phyloP scores from a whole-genome alignment of 2,797 vertebrate species.

The Alcedo atthis region DNA sequence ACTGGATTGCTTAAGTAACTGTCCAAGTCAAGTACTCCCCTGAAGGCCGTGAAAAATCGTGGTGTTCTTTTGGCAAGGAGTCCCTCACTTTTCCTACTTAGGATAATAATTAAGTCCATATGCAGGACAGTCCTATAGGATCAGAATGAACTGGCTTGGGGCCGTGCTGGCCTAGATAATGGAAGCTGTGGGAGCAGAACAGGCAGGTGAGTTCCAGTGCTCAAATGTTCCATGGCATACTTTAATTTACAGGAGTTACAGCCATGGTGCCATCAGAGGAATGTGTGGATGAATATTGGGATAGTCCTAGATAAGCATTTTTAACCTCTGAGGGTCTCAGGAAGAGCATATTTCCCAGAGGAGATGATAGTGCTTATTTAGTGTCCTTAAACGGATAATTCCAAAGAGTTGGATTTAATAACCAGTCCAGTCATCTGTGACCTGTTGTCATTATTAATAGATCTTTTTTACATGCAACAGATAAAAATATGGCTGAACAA shows the following conservation, averaged over 20 bases:
- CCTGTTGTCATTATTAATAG: background rate
- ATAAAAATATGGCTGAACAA: background rate
- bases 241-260: background rate
- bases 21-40: background rate
- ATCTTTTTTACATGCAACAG: background rate
- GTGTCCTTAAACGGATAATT: background rate
- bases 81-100: background rate
- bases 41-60: background rate
- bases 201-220: background rate
- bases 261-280: background rate
- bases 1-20: background rate
- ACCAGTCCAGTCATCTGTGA: background rate
- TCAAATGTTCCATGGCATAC: rapidly evolving
- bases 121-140: background rate
- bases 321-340: background rate
- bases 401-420: background rate
- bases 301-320: background rate
- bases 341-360: background rate
- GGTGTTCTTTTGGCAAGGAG: background rate
- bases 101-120: background rate
- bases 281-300: background rate
- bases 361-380: background rate
- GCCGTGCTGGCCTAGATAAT: rapidly evolving
- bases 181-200: background rate
- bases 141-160: background rate